Evolutionary conservation across 2,888 invertebrate species (phyloP).

Genomic region (Mesochorus sp.): DNA sequence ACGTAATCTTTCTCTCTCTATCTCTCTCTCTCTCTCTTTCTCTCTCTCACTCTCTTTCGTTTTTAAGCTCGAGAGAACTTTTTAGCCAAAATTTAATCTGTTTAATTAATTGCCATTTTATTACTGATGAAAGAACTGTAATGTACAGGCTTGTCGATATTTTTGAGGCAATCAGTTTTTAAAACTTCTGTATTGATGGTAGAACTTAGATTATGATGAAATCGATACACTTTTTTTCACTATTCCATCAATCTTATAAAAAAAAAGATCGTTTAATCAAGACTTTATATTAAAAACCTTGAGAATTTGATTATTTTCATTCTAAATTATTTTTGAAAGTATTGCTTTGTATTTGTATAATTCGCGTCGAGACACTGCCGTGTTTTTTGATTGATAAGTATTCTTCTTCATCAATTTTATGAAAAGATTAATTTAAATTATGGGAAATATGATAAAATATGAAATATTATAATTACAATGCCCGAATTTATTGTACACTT

Average conservation of each 20-base stretch:
- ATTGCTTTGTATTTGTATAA: not conserved
- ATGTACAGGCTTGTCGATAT: not conserved
- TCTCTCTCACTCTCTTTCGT: no score
- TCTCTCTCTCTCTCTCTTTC: no score
- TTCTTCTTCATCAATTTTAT: no score
- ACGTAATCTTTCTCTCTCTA: not conserved
- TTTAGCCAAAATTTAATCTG: not conserved
- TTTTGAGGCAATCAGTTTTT: not conserved
- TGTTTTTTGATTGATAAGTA: not conserved
- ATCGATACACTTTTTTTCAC: not conserved
- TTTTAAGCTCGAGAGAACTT: not conserved
- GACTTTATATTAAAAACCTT: not conserved
- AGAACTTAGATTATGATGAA: not conserved
- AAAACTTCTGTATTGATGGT: no score
- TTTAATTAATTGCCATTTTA: not conserved
- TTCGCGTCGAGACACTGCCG: no score
- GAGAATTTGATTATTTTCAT: not conserved
- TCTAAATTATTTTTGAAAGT: not conserved
- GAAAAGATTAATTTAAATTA: no score
- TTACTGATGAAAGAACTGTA: constrained; percentile 25
- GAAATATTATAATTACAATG: no score
- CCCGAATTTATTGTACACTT: no score
- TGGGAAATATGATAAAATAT: no score
- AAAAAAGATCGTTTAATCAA: not conserved
- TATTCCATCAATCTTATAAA: not conserved